Percentiles rank a stretch among this genome's conserved stretches.
Evolutionary conservation across 2,888 invertebrate genomes (phyloP).

Genomic region (Odontomyia ornata): DNA sequence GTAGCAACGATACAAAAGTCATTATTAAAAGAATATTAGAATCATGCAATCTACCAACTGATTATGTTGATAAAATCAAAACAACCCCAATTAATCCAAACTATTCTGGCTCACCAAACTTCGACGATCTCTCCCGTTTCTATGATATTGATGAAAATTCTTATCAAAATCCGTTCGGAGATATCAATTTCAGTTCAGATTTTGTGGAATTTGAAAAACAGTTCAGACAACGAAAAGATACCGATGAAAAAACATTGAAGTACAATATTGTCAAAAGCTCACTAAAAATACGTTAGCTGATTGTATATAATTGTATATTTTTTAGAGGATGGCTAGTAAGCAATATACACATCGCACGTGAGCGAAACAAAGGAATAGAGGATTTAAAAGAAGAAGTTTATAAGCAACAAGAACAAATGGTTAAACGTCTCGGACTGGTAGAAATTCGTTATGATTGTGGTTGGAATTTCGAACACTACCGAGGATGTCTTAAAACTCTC

Average conservation of each 20-base stretch:
- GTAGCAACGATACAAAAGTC: constrained; percentile 74
- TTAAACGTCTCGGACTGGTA: constrained; percentile 66
- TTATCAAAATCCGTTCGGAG: constrained; percentile 44
- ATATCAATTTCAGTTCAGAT: constrained; percentile 50
- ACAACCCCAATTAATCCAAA: constrained; percentile 26
- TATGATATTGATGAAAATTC: constrained; percentile 42
- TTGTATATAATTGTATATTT: constrained; percentile 49
- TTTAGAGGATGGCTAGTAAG: constrained; percentile 77
- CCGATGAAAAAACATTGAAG: constrained; percentile 50
- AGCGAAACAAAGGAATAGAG: constrained; percentile 72
- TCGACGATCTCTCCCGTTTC: constrained; percentile 41
- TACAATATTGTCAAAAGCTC: constrained; percentile 50
- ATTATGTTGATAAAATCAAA: constrained; percentile 79
- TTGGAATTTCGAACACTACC: constrained; percentile 88
- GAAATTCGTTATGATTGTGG: constrained; percentile 82
- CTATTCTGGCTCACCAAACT: constrained; percentile 2
- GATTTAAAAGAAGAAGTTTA: constrained; percentile 79
- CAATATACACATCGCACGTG: constrained; percentile 74
- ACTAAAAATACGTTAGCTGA: constrained; percentile 46
- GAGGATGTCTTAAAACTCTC: constrained; percentile 89
- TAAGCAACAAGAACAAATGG: constrained; percentile 59
- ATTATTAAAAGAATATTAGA: constrained; percentile 77
- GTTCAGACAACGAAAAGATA: constrained; percentile 47
- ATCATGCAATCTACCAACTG: constrained; percentile 86
- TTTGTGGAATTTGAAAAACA: constrained; percentile 52